phyloP scores from a whole-genome alignment of 1,140 invertebrate genomes.

The Nilaparvata lugens region DNA sequence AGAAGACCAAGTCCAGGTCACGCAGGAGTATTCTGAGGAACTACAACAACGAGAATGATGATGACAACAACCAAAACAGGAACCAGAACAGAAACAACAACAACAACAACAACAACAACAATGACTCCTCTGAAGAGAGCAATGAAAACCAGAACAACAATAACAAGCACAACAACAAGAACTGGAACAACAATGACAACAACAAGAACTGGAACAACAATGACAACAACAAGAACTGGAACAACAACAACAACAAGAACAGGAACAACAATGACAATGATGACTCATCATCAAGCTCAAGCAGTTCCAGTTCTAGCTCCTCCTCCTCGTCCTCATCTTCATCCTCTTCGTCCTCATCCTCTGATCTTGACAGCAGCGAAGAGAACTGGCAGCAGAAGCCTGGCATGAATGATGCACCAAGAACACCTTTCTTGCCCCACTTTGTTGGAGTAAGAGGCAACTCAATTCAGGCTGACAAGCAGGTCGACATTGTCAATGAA shows the following conservation, averaged over 20 bases:
- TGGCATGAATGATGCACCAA: conserved; percentile 36
- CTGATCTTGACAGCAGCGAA: conserved; percentile 27
- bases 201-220: no score
- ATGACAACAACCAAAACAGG: no score
- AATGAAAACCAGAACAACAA: no score
- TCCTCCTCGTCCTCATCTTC: conserved; percentile 21
- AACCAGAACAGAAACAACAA: neutral
- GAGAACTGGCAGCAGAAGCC: conserved; percentile 35
- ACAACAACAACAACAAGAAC: no score
- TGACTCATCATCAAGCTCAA: conserved; percentile 24
- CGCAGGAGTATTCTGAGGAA: no score
- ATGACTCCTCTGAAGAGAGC: no score
- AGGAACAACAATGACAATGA: no score
- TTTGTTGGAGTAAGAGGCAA: conserved; percentile 43
- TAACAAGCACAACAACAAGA: no score
- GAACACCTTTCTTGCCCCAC: conserved; percentile 39
- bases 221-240: conserved; percentile 5
- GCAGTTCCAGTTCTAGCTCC: conserved; percentile 20
- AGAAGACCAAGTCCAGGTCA: no score
- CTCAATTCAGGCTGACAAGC: conserved; percentile 31
- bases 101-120: neutral
- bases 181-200: no score
- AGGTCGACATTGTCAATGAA: conserved; percentile 33
- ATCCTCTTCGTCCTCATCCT: conserved; percentile 2
- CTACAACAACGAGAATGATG: no score